Conservation (phyloP, 1,140 invertebrate species). For the Asobara japonica region DNA sequence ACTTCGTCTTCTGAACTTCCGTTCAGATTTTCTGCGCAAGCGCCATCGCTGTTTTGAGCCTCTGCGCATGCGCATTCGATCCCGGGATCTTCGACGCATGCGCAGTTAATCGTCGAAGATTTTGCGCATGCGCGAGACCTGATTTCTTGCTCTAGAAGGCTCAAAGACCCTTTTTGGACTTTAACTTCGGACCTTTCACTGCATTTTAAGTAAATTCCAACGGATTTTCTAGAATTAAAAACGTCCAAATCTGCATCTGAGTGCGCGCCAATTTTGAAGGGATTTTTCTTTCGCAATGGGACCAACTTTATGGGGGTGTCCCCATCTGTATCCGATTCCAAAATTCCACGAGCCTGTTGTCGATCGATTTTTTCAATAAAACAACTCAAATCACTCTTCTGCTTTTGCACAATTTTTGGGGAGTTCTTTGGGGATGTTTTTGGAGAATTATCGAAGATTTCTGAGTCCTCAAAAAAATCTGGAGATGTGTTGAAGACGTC, state of each 20-base stretch:
- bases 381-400: conserved; percentile 47
- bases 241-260: conserved; percentile 9
- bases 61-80: too few species aligned
- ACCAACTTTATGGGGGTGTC: conserved; percentile 19
- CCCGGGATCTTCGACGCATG: too few species aligned
- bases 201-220: too few species aligned
- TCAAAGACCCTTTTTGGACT: too few species aligned
- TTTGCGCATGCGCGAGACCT: too few species aligned
- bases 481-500: conserved; percentile 19
- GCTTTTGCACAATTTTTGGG: not conserved
- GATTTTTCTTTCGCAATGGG: conserved; percentile 41
- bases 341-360: conserved; percentile 40
- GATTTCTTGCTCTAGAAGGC: too few species aligned
- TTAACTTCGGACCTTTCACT: too few species aligned
- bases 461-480: conserved; percentile 27
- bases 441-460: not conserved
- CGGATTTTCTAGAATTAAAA: not conserved
- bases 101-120: too few species aligned
- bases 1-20: conserved; percentile 16
- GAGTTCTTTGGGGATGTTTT: not conserved
- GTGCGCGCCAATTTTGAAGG: conserved; percentile 41
- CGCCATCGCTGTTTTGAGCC: too few species aligned
- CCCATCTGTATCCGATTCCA: conserved; percentile 43
- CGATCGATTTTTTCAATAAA: conserved; percentile 49
- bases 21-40: too few species aligned